Percentiles rank a stretch among this genome's conserved stretches.
Conservation (phyloP, 2,888 invertebrate species). For the Dasysyrphus albostriatus region DNA sequence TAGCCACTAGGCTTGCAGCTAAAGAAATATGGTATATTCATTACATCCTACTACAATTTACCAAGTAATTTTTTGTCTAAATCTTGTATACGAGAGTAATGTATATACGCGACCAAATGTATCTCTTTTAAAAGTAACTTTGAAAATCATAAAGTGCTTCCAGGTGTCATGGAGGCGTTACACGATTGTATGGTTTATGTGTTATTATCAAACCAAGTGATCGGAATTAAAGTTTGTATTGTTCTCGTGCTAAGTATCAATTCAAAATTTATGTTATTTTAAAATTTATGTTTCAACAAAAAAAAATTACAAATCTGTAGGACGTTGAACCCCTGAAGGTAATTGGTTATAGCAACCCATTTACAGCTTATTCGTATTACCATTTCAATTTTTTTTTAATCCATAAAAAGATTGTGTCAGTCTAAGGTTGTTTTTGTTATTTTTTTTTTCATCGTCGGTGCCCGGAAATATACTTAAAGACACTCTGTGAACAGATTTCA, state of each 20-base stretch:
- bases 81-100: conserved; percentile 11
- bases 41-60: conserved; percentile 61
- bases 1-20: conserved; percentile 37
- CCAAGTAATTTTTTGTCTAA: conserved; percentile 49
- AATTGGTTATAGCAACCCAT: conserved; percentile 31
- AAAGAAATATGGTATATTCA: conserved; percentile 56
- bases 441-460: conserved; percentile 43
- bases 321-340: conserved; percentile 71
- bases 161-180: conserved; percentile 41
- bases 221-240: conserved; percentile 49
- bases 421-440: conserved; percentile 20
- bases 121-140: conserved; percentile 7
- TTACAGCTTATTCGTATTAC: conserved; percentile 57
- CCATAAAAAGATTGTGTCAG: conserved; percentile 68
- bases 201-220: conserved; percentile 47
- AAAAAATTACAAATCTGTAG: conserved; percentile 10
- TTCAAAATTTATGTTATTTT: conserved; percentile 25
- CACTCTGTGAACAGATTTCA: conserved; percentile 40
- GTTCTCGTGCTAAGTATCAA: conserved; percentile 38
- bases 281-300: conserved; percentile 18
- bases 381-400: conserved; percentile 53
- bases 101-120: not conserved
- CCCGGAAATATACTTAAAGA: conserved; percentile 67
- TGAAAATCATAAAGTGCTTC: conserved; percentile 30
- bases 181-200: conserved; percentile 16